Evolutionary conservation across 2,888 invertebrate genomes (phyloP).

Genomic region (Himalopsyche kuldschensis): DNA sequence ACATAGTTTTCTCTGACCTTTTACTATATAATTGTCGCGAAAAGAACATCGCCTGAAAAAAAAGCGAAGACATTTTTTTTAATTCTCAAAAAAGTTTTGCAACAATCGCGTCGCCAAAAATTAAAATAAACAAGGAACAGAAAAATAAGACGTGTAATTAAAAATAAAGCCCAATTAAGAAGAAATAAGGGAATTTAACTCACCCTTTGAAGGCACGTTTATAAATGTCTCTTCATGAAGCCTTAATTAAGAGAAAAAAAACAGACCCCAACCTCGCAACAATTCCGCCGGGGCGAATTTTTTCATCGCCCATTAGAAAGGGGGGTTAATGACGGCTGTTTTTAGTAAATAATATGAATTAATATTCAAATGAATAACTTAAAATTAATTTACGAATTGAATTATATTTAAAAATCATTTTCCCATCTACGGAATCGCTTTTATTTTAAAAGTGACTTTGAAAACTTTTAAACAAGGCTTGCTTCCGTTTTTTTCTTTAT

Average conservation of each 20-base stretch:
- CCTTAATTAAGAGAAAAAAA: background rate
- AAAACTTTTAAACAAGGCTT: background rate
- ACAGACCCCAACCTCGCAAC: background rate
- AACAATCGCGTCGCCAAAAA: background rate
- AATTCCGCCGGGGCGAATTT: background rate
- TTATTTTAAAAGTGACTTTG: background rate
- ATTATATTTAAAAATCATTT: background rate
- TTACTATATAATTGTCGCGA: too few species aligned
- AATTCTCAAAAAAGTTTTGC: background rate
- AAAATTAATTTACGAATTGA: background rate
- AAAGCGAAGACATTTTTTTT: background rate
- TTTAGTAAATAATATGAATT: background rate
- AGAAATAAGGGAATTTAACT: background rate
- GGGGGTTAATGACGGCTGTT: background rate
- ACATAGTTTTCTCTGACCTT: too few species aligned
- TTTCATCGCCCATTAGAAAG: background rate
- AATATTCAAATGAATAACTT: background rate
- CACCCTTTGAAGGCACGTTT: background rate
- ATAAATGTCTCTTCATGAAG: background rate
- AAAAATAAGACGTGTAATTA: conserved; percentile 37
- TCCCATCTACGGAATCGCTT: background rate
- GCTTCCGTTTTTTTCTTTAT: background rate
- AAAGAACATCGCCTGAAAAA: too few species aligned
- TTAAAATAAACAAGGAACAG: conserved; percentile 18
- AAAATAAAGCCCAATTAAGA: conserved; percentile 37